Percentiles rank a stretch among this genome's conserved stretches.
These are phyloP conservation scores for Sarotherodon lohbergeri DNA, from an alignment of 2,113 vertebrate genomes.

Conservation along the genomic window DNA sequence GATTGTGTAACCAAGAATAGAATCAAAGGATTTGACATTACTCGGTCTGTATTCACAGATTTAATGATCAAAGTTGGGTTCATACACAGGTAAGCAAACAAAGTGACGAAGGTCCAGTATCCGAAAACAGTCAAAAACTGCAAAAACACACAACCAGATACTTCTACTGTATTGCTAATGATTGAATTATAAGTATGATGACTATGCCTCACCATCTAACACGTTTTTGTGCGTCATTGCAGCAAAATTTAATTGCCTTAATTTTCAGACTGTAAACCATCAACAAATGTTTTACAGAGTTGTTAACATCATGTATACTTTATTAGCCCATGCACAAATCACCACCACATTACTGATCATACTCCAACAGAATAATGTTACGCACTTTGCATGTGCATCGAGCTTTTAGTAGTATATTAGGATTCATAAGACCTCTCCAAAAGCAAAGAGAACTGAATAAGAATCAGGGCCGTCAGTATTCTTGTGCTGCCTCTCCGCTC, in stretches of 20 bases:
- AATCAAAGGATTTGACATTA: neutral
- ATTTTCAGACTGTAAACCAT: neutral
- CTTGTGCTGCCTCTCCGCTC: neutral
- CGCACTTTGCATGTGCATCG: neutral
- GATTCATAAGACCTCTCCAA: slow-evolving; percentile 13
- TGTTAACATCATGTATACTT: neutral
- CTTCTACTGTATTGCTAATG: neutral
- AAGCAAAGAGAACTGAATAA: neutral
- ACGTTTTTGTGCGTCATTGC: neutral
- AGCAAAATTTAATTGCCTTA: neutral
- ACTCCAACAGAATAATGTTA: neutral
- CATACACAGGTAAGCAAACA: neutral
- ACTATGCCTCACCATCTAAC: neutral
- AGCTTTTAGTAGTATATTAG: neutral
- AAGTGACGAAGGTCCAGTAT: neutral
- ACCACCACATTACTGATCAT: neutral
- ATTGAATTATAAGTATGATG: neutral
- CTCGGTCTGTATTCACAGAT: neutral
- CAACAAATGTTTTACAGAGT: neutral
- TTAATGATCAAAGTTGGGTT: neutral
- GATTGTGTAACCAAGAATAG: neutral
- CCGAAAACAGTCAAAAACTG: neutral
- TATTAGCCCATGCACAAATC: neutral
- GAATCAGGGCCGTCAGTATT: slow-evolving; percentile 8
- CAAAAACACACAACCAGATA: neutral